Percentiles rank a stretch among this genome's conserved stretches.
Evolutionary conservation across 2,797 vertebrate genomes (phyloP).

Genomic region (Cetoscarus ocellatus): DNA sequence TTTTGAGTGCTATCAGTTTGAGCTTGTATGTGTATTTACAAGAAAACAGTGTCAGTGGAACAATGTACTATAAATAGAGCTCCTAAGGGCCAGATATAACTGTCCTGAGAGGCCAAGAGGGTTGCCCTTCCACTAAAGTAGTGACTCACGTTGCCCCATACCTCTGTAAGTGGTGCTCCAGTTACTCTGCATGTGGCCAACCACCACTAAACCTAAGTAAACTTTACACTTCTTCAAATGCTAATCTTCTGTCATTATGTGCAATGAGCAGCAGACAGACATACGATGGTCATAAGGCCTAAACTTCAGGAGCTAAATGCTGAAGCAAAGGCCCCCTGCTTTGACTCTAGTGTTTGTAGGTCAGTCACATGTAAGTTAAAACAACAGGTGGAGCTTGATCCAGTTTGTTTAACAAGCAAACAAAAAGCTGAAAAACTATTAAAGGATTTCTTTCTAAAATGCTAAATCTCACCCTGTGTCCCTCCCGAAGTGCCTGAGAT

Average conservation of each 20-base stretch:
- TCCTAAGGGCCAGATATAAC: constrained; percentile 77
- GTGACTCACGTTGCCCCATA: constrained; percentile 65
- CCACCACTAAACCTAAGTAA: constrained; percentile 65
- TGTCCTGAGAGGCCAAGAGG: constrained; percentile 70
- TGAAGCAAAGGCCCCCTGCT: constrained; percentile 22
- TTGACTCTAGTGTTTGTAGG: constrained; percentile 2
- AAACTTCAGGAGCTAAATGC: neutral
- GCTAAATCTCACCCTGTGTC: constrained; percentile 84
- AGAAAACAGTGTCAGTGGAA: constrained; percentile 83
- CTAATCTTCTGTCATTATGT: constrained; percentile 15
- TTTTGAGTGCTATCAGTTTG: constrained; percentile 32
- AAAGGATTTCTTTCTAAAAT: constrained; percentile 1
- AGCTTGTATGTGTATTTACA: constrained; percentile 42
- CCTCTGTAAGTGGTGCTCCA: constrained; percentile 60
- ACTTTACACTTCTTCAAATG: constrained; percentile 49
- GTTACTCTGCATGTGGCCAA: constrained; percentile 64
- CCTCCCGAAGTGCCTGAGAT: constrained; percentile 65
- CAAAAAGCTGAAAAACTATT: neutral
- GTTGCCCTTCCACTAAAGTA: constrained; percentile 72
- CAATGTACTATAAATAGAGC: constrained; percentile 83
- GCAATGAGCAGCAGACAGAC: neutral
- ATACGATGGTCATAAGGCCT: neutral
- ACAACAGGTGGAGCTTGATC: neutral
- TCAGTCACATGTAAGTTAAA: neutral
- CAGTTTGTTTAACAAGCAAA: neutral